Percentiles rank a stretch among this genome's conserved stretches.
phyloP scores from a whole-genome alignment of 2,888 invertebrate genomes.

The Melangyna quadrimaculata region DNA sequence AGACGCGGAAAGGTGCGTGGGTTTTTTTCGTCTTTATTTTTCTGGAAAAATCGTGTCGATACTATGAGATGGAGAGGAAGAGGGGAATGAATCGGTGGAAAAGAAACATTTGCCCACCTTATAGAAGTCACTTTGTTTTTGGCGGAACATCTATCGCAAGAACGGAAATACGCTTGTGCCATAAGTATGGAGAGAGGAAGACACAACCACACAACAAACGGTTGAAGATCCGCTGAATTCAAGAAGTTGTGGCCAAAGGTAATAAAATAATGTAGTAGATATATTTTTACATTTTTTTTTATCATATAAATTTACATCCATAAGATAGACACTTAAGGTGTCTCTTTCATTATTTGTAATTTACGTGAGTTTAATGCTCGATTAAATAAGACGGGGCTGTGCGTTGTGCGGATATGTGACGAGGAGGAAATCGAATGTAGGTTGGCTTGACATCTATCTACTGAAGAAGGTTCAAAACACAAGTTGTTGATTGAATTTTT shows the following conservation, averaged over 20 bases:
- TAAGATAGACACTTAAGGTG: slow-evolving; percentile 16
- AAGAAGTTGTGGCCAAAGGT: slow-evolving; percentile 18
- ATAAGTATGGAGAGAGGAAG: background rate
- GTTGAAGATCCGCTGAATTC: background rate
- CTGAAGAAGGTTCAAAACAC: background rate
- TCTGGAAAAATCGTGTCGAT: slow-evolving; percentile 33
- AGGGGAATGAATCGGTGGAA: background rate
- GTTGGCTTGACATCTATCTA: slow-evolving; percentile 43
- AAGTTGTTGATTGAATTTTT: background rate
- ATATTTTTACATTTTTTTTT: background rate
- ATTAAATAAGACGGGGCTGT: slow-evolving; percentile 18
- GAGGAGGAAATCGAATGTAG: slow-evolving; percentile 62
- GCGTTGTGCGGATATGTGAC: slow-evolving; percentile 9
- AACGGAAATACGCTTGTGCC: slow-evolving; percentile 40
- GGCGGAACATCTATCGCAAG: slow-evolving; percentile 38
- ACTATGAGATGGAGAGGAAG: background rate
- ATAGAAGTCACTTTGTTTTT: slow-evolving; percentile 9
- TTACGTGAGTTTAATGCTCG: slow-evolving; percentile 55
- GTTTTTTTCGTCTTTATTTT: slow-evolving; percentile 32
- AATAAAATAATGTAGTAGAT: background rate
- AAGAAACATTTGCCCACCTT: slow-evolving; percentile 38
- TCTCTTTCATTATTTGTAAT: slow-evolving; percentile 19
- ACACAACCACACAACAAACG: slow-evolving; percentile 5
- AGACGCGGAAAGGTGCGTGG: slow-evolving; percentile 48
- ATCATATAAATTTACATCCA: slow-evolving; percentile 32